phyloP scores from a whole-genome alignment of 2,888 invertebrate genomes.

The Rambutsinella grinnellia region DNA sequence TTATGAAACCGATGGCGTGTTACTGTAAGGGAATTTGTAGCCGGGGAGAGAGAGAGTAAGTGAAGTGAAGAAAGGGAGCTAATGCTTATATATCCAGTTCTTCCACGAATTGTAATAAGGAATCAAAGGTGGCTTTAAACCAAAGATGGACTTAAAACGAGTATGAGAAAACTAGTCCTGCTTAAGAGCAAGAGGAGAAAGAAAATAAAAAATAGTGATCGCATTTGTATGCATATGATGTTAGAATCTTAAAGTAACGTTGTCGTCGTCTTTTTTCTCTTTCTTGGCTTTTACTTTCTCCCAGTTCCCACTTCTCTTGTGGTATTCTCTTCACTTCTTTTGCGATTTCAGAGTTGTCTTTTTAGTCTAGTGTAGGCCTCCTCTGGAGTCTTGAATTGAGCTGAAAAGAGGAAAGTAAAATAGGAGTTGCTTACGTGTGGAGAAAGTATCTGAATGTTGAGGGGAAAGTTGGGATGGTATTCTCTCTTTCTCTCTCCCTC shows the following conservation, averaged over 20 bases:
- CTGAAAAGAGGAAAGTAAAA: neutral
- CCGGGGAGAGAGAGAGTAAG: constrained; percentile 8
- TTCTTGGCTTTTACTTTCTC: constrained; percentile 16
- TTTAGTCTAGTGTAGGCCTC: neutral
- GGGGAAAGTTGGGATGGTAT: neutral
- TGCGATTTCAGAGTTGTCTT: neutral
- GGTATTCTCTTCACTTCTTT: constrained; percentile 18
- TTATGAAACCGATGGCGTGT: constrained; percentile 41
- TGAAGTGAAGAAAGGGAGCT: too few species aligned
- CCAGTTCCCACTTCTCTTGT: neutral
- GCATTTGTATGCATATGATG: constrained; percentile 65
- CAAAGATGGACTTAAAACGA: constrained; percentile 22
- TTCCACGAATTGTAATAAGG: constrained; percentile 30
- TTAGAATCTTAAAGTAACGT: constrained; percentile 57
- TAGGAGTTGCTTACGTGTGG: neutral
- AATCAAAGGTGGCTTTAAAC: constrained; percentile 34
- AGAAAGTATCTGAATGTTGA: neutral
- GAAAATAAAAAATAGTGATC: constrained; percentile 61
- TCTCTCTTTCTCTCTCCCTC: constrained; percentile 12
- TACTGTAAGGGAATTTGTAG: neutral
- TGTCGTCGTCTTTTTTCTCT: constrained; percentile 18
- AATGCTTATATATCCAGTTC: constrained; percentile 9
- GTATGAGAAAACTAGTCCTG: neutral
- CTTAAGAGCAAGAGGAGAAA: constrained; percentile 24
- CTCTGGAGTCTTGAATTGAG: neutral